Base-by-base conservation (phyloP, 2,888 invertebrate species). In the Drosophila multiciliata region DNA sequence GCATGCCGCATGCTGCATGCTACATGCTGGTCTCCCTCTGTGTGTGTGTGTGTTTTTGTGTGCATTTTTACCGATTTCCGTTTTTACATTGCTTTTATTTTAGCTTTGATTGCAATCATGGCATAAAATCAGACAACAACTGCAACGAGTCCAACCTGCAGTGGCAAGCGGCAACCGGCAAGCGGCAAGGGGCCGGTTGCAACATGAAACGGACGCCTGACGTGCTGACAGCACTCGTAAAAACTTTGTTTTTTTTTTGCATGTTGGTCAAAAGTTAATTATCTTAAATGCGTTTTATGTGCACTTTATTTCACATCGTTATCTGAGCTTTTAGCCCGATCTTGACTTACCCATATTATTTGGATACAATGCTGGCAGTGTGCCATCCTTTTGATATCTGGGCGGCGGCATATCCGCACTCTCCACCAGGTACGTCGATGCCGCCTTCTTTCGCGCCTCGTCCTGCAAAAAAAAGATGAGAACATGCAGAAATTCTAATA, bases 321-420 rank as follows among this genome's bases (percentile, higher is more conserved):
- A 36, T 32, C 11, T 15, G 23, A 54, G 15, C 42, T 38, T 57
- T 12, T 32, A 36, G 45, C 32, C 38, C 50, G 59, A 68, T 75
- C 67, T 70, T 26, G 29, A 80, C 87, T 89, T 82, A 95, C 95
- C 95, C 87, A 95, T 94, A 74, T 95, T 92, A n/a, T 95, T 95
- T 67, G 93, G 92, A 91, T 93, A 93, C 81, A 93, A 95, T 91
- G 96, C 95, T 59, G 96, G 96, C 78, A 96, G 95, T 45, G 95
- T 95, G 63, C 95, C 95, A 91, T 93, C 93, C 84, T 94, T 94
- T 78, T 95, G 94, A 83, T 95, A 93, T 89, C 94, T 94, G 23
- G 94, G 94, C 83, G 94, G 95, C 38, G 95, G 95, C 91, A 95
- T 93, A 75, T 93, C 93, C 49, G 92, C 87, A 78, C 89, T 93